Evolutionary conservation across 1,140 invertebrate species (phyloP).

Genomic region (Manduca sexta): DNA sequence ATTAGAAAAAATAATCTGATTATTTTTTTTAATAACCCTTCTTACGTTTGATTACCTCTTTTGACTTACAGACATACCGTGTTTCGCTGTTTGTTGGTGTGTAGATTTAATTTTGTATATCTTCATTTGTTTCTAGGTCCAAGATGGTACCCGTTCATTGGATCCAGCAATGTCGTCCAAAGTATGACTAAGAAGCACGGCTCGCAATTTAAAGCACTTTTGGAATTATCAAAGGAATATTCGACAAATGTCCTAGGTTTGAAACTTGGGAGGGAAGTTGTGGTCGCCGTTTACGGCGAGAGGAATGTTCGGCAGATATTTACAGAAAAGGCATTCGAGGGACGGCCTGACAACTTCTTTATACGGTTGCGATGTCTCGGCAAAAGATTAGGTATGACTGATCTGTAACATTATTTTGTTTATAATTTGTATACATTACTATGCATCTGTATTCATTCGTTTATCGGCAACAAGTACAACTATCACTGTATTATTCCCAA

Average conservation of each 20-base stretch:
- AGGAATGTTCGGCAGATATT: slow-evolving; percentile 74
- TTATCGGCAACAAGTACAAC: no score
- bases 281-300: slow-evolving; percentile 77
- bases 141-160: slow-evolving; percentile 78
- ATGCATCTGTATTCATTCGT: no score
- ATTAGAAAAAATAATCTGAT: no score
- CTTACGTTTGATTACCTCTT: no score
- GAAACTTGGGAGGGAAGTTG: slow-evolving; percentile 76
- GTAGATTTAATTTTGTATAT: no score
- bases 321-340: slow-evolving; percentile 78
- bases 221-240: slow-evolving; percentile 75
- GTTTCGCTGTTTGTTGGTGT: no score
- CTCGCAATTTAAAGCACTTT: slow-evolving; percentile 77
- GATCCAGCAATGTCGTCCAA: slow-evolving; percentile 76
- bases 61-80: no score
- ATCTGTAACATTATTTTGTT: no score
- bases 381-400: slow-evolving; percentile 43
- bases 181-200: slow-evolving; percentile 70
- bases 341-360: slow-evolving; percentile 83
- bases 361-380: slow-evolving; percentile 80
- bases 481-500: no score
- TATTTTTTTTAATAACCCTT: no score
- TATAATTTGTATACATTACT: not conserved
- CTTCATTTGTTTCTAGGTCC: slow-evolving; percentile 80
- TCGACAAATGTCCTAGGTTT: slow-evolving; percentile 78